Percentiles rank a stretch among this genome's conserved stretches.
These are phyloP conservation scores for Hylaeus volcanicus DNA, from an alignment of 1,140 invertebrate genomes.

Conservation along the genomic window DNA sequence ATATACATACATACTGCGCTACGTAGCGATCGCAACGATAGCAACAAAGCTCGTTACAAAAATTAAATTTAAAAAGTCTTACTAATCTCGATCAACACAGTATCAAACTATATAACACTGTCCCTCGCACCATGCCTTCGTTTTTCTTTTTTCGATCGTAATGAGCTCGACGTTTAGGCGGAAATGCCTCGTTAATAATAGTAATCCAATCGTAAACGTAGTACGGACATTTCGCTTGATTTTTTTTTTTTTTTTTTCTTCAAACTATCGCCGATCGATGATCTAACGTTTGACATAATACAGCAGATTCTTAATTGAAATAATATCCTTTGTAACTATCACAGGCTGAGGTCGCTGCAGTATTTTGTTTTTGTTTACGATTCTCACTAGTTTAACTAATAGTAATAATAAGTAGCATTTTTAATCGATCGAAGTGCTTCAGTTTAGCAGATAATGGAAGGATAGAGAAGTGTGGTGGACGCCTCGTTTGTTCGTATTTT, in stretches of 20 bases:
- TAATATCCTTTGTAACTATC: constrained; percentile 80
- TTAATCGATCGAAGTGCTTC: constrained; percentile 44
- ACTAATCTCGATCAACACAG: not conserved
- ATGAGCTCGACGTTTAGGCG: constrained; percentile 18
- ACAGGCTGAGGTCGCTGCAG: constrained; percentile 80
- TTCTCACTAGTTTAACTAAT: constrained; percentile 35
- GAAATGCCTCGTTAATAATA: not conserved
- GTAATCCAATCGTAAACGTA: constrained; percentile 3
- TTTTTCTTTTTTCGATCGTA: not conserved
- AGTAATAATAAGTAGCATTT: constrained; percentile 16
- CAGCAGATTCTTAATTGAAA: constrained; percentile 77
- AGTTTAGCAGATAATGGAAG: constrained; percentile 38
- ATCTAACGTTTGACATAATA: constrained; percentile 65
- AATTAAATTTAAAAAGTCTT: constrained; percentile 25
- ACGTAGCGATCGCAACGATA: constrained; percentile 56
- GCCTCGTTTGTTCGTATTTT: constrained; percentile 30
- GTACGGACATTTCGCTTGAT: not conserved
- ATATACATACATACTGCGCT: constrained; percentile 17
- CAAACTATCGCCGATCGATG: constrained; percentile 47
- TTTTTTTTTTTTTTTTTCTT: constrained; percentile 26
- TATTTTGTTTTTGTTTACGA: constrained; percentile 46
- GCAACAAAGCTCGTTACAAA: constrained; percentile 42
- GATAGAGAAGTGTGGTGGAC: constrained; percentile 34
- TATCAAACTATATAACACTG: constrained; percentile 11
- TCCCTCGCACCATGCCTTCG: not conserved